Base-by-base conservation (phyloP, 2,888 invertebrate species). In the Achlya flavicornis region DNA sequence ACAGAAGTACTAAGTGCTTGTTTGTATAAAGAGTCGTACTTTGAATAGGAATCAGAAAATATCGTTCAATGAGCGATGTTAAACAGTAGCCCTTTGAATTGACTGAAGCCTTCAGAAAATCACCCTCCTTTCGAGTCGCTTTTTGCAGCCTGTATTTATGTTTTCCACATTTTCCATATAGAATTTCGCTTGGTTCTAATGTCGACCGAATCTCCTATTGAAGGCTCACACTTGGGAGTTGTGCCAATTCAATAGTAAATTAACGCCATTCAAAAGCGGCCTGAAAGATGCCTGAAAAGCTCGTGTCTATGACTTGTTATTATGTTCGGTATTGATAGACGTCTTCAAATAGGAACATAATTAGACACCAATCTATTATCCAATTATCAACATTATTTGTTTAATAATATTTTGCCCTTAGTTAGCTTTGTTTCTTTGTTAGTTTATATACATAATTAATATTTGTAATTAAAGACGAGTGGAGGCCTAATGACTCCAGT, bases 131-230 rank as follows among this genome's bases (percentile, higher is more conserved):
- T 89, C 79, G 86, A 86, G 84, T 85, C 83, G 87, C 85, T 88
- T 90, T 87, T 88, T 84, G 85, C 88, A 80, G 83, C 80, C 83
- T 82, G 83, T 86, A 87, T 92, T 91, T 89, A 91, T 89, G 84
- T 89, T 91, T 90, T 87, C 87, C 85, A 89, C 88, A 89, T 90
- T 92, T 91, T 89, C 91, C 91, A 91, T 91, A 89, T 83, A 89
- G 83, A 89, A 89, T 87, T 87, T 86, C 76, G 79, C 76, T 43
- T 60, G 82, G 78, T 80, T 85, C 77, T 80, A 78, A 83, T 87
- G 86, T 85, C 83, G 88, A 81, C 83, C 86, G 81, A 87, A 84
- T 82, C 80, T 83, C 77, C 85, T 80, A 90, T 90, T 90, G 87
- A 90, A 83, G 80, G 79, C 83, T 87, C 85, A 84, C 85, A 86